These are phyloP conservation scores for Clarias laeviceps DNA, from an alignment of 2,797 vertebrate species.

Conservation along the genomic window DNA sequence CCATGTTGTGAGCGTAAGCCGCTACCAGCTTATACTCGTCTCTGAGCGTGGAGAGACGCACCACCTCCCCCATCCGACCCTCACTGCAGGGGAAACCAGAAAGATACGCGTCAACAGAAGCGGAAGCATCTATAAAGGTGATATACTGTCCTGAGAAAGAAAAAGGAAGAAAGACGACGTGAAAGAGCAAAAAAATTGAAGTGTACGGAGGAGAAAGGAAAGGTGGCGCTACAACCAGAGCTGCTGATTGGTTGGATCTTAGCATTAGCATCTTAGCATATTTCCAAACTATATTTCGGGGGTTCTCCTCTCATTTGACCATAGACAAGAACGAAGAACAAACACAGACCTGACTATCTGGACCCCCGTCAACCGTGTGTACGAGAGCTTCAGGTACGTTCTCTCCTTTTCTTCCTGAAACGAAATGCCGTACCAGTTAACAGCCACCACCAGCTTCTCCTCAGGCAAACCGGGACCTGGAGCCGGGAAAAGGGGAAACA, in stretches of 20 bases:
- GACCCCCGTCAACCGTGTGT: constrained; percentile 80
- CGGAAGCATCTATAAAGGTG: neutral
- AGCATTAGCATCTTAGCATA: neutral
- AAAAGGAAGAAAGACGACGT: neutral
- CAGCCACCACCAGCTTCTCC: constrained; percentile 81
- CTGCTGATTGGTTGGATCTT: neutral
- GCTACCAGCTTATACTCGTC: constrained; percentile 80
- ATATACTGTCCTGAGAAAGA: neutral
- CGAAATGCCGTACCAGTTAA: constrained; percentile 84
- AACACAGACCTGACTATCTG: constrained; percentile 36
- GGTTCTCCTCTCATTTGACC: too few relatives aligned
- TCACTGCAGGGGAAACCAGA: constrained; percentile 55
- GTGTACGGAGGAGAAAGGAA: neutral
- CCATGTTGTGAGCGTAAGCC: constrained; percentile 73
- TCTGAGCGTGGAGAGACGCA: constrained; percentile 78
- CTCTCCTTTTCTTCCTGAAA: constrained; percentile 87
- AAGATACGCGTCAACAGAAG: neutral
- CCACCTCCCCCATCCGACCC: constrained; percentile 57
- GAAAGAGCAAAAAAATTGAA: neutral
- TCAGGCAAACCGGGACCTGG: constrained; percentile 84
- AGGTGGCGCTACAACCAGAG: neutral
- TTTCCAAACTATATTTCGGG: neutral
- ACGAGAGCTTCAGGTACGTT: constrained; percentile 81
- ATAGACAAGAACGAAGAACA: neutral
- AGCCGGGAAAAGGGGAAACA: neutral